Conservation (phyloP, 2,113 vertebrate genomes). For the Antigone vipio region DNA sequence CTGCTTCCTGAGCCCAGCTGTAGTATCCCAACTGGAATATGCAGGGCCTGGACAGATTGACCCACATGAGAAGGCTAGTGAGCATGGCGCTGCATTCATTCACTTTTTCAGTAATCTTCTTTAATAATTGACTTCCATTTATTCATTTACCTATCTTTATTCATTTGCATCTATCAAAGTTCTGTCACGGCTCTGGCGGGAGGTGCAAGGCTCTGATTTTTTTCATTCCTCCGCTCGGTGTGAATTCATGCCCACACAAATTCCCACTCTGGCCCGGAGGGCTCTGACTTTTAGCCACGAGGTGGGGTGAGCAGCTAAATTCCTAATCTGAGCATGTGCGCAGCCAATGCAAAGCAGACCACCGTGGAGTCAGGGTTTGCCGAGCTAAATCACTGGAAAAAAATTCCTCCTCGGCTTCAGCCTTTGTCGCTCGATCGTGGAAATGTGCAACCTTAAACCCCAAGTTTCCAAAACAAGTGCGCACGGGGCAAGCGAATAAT, state of each 20-base stretch:
- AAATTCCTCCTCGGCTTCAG: neutral
- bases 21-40: neutral
- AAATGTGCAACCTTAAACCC: neutral
- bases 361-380: neutral
- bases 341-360: constrained; percentile 11
- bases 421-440: neutral
- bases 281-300: constrained; percentile 64
- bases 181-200: neutral
- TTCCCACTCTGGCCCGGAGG: constrained; percentile 38
- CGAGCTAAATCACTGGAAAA: neutral
- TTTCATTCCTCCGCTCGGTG: neutral
- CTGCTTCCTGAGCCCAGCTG: neutral
- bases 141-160: constrained; percentile 25
- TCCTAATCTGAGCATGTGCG: constrained; percentile 19
- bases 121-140: constrained; percentile 26
- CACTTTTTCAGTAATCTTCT: neutral
- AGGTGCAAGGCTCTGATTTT: neutral
- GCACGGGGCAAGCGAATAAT: neutral
- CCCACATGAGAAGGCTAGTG: neutral
- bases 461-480: constrained; percentile 5
- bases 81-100: neutral
- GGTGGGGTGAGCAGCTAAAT: constrained; percentile 62
- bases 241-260: constrained; percentile 46
- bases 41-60: neutral
- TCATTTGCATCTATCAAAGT: constrained; percentile 13